Conservation (phyloP, 2,888 invertebrate genomes). For the Microctonus hyperodae region DNA sequence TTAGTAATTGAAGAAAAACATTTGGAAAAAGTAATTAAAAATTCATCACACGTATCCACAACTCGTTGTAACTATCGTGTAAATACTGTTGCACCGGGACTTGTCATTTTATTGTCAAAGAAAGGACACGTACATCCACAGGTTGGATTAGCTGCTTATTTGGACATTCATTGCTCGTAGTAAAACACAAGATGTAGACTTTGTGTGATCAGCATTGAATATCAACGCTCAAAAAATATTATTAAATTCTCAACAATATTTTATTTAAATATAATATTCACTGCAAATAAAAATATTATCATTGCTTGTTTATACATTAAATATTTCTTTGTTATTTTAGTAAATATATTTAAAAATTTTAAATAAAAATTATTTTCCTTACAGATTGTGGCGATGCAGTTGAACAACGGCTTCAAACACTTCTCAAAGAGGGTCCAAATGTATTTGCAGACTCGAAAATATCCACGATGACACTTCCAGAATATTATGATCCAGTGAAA, state of each 20-base stretch:
- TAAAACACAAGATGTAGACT: constrained; percentile 26
- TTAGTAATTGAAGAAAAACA: not conserved
- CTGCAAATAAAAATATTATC: too few species aligned
- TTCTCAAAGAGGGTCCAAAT: constrained; percentile 50
- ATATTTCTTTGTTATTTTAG: not conserved
- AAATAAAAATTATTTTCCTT: constrained; percentile 1
- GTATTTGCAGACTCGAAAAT: constrained; percentile 45
- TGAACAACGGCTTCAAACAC: constrained; percentile 47
- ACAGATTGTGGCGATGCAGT: constrained; percentile 44
- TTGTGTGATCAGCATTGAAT: constrained; percentile 5
- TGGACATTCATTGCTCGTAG: constrained; percentile 27
- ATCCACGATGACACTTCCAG: constrained; percentile 65
- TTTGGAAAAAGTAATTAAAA: constrained; percentile 16
- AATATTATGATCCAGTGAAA: constrained; percentile 73
- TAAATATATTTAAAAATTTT: not conserved
- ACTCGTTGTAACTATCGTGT: constrained; percentile 36
- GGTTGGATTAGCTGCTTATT: constrained; percentile 22
- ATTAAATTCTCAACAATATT: not conserved
- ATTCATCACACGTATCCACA: constrained; percentile 32
- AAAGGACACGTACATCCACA: constrained; percentile 27
- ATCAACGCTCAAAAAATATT: constrained; percentile 25
- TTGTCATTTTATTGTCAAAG: constrained; percentile 21
- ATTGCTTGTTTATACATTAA: not conserved
- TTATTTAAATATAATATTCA: not conserved
- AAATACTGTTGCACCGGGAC: constrained; percentile 32